Base-by-base conservation (phyloP, 2,888 invertebrate species). In the Dolichopus griseipennis region DNA sequence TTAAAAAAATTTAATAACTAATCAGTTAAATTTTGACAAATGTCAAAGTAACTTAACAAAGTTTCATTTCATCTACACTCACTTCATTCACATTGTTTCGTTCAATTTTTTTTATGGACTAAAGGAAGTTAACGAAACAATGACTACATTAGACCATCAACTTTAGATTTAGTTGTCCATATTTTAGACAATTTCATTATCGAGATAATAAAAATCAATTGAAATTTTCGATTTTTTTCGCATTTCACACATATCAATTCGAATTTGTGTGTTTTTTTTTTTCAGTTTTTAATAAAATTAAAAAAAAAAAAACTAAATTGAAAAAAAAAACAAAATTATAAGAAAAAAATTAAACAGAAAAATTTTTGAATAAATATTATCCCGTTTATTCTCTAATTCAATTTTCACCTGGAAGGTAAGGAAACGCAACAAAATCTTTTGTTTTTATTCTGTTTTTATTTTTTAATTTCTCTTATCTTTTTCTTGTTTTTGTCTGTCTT, bases 351-450 rank as follows among this genome's bases (percentile, higher is more conserved):
- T 41, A 15, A 41, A n/a, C 10, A 18, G 18, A 18, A 52, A 52
- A 52, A 52, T 52, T 41, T 6, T 41, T 52, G 52, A 52, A 52
- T 18, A 37, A 37, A 37, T 10, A 37, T 37, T 52, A 52, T 41
- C 41, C 52, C 52, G 52, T 52, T 52, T 52, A 52, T 52, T 52
- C 18, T n/a, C n/a, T 52, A 52, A 52, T 52, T 52, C 18, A 18
- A 52, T 52, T 52, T 52, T 52, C 52, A 52, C 52, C 52, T 52
- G 52, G 52, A 52, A 52, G 52, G 52, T 52, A 52, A 52, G 52
- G 52, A 52, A 52, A 52, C 52, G 52, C 52, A 52, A 52, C 2
- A 18, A 52, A 52, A 52, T 18, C 2, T 52, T 52, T 52, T 52
- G 52, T 52, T 52, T 52, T n/a, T 1, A 18, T n/a, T 18, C 2